Percentiles rank a stretch among this genome's conserved stretches.
phyloP scores from a whole-genome alignment of 37 sponge, comb jelly and placozoan genomes.

The Diacarnus erythraeanus region DNA sequence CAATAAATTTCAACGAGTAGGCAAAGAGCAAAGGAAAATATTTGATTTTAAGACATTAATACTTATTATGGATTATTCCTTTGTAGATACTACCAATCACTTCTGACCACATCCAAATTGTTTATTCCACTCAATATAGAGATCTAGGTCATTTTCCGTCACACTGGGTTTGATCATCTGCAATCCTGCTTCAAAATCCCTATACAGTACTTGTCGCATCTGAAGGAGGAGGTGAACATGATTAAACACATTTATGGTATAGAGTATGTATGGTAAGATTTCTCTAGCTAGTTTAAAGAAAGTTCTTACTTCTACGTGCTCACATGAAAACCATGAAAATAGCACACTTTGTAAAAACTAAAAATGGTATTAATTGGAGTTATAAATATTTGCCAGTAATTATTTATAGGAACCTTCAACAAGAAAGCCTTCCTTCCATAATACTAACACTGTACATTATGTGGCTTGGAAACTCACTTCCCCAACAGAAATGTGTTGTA shows the following conservation, averaged over 20 bases:
- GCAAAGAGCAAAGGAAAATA: constrained; percentile 47
- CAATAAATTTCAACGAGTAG: constrained; percentile 37
- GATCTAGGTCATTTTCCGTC: constrained; percentile 75
- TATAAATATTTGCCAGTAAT: too few relatives aligned
- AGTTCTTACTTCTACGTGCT: too few relatives aligned
- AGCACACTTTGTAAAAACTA: too few relatives aligned
- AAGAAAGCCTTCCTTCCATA: too few relatives aligned
- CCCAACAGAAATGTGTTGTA: constrained; percentile 78
- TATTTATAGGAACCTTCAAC: too few relatives aligned
- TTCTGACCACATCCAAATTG: constrained; percentile 81
- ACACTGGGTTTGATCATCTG: constrained; percentile 84
- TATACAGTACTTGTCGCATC: constrained; percentile 79
- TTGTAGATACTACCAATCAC: background rate
- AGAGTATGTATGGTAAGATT: too few relatives aligned
- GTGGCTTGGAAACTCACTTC: constrained; percentile 50
- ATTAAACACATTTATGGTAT: too few relatives aligned
- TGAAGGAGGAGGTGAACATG: constrained; percentile 26
- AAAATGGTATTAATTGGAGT: too few relatives aligned
- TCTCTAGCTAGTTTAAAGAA: too few relatives aligned
- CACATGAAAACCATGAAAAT: too few relatives aligned
- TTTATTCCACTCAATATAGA: constrained; percentile 94
- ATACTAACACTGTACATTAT: too few relatives aligned
- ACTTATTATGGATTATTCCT: background rate
- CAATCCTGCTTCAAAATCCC: constrained; percentile 83
- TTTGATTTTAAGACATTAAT: background rate